phyloP scores from a whole-genome alignment of 2,888 invertebrate genomes.

The Proisotoma minuta region DNA sequence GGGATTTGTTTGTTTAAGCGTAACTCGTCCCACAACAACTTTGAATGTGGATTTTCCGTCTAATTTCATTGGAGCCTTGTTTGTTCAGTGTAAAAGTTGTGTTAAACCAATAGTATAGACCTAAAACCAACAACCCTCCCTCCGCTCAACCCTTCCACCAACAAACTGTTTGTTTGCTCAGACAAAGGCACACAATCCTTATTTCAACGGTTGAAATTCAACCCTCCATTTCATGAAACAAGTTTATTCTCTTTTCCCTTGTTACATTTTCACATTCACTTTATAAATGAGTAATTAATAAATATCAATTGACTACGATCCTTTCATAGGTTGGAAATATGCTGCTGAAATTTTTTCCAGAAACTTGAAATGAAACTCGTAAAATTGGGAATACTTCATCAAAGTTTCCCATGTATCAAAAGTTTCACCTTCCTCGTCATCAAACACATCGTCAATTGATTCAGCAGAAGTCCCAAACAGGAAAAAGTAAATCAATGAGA shows the following conservation, averaged over 20 bases:
- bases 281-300: too few relatives aligned
- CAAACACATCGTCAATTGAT: neutral
- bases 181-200: slow-evolving; percentile 18
- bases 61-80: slow-evolving; percentile 44
- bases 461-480: neutral
- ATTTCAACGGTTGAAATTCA: too few relatives aligned
- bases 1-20: slow-evolving; percentile 15
- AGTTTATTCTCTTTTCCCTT: too few relatives aligned
- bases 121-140: slow-evolving; percentile 34
- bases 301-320: too few relatives aligned
- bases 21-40: neutral
- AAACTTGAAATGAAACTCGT: neutral
- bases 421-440: neutral
- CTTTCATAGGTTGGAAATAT: too few relatives aligned
- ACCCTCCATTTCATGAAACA: too few relatives aligned
- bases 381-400: neutral
- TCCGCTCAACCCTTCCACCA: slow-evolving; percentile 25
- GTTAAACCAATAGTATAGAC: slow-evolving; percentile 46
- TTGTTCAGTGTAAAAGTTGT: too few relatives aligned
- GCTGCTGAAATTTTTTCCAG: neutral
- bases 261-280: too few relatives aligned
- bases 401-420: neutral
- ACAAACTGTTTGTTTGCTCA: slow-evolving; percentile 21
- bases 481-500: neutral
- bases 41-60: slow-evolving; percentile 20